Base-by-base conservation (phyloP, 2,113 vertebrate species). In the human (Homo sapiens) region DNA sequence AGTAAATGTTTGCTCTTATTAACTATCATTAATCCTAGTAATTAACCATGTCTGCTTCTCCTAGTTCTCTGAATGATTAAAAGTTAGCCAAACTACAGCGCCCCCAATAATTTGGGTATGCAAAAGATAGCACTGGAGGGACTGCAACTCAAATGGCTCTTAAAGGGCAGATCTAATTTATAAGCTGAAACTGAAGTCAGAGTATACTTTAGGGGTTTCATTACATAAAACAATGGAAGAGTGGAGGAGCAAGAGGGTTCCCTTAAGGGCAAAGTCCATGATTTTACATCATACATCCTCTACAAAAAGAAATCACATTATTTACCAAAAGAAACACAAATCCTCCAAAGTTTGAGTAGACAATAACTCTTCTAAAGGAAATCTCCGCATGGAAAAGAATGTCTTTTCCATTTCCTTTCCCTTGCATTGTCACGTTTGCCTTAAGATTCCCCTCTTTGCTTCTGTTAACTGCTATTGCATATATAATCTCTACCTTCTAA, bases 51-150 rank as follows among this genome's bases (percentile, higher is more conserved):
- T 78, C 68, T 93, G 43, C 61, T 93, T 93, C 45, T 38, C 45
- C 50, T 83, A 13, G 70, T 95, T 95, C 84, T 94, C 72, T 81
- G 66, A 93, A 90, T 86, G 95, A 81, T 88, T 93, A 89, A 72
- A 95, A 92, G 40, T 83, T 90, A 35, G 8, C 38, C 75, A 76
- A 73, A 92, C 17, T 55, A 84, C 57, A 97, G 6, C 89, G 38
- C 20, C 57, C 38, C 14, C 38, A 82, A 7, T 97, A 92, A 85
- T 93, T 80, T 23, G 52, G 79, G 27, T 50, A 86, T 85, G 13
- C 38, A 96, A 87, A 92, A 93, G 35, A 79, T 79, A 45, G 48
- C 59, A 45, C 32, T 90, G n/a, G 35, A 87, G 43, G 30, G 5
- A 95, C 80, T 96, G 16, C 35, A 90, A 38, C 16, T 80, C 75